Evolutionary conservation across 1,140 invertebrate species (phyloP).

Genomic region (Drosophila kurseongensis): DNA sequence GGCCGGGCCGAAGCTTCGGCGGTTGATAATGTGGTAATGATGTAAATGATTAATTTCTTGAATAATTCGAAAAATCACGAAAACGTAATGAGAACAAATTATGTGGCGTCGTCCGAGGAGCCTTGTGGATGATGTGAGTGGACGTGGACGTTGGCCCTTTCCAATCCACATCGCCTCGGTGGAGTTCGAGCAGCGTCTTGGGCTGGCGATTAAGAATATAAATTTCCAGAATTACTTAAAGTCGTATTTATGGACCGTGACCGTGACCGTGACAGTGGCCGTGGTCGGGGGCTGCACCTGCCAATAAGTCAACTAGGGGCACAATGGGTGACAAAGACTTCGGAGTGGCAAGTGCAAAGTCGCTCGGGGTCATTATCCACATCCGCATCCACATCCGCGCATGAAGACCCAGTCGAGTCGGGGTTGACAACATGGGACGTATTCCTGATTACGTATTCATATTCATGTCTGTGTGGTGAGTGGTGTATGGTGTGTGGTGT

Average conservation of each 20-base stretch:
- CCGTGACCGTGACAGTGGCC: slow-evolving; percentile 34
- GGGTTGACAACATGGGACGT: slow-evolving; percentile 73
- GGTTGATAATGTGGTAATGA: slow-evolving; percentile 65
- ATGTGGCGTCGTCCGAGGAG: slow-evolving; percentile 32
- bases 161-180: not conserved
- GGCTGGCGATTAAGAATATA: slow-evolving; percentile 33
- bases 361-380: slow-evolving; percentile 62
- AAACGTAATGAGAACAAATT: slow-evolving; percentile 63
- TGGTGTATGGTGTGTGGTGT: too few species aligned
- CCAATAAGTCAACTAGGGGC: slow-evolving; percentile 14
- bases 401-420: too few species aligned
- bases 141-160: not conserved
- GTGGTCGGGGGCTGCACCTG: slow-evolving; percentile 49
- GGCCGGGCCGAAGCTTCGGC: slow-evolving; percentile 21
- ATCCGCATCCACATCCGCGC: not conserved
- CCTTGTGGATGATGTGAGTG: slow-evolving; percentile 1
- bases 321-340: slow-evolving; percentile 59
- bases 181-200: too few species aligned
- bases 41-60: slow-evolving; percentile 71
- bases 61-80: slow-evolving; percentile 61
- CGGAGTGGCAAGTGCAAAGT: slow-evolving; percentile 40
- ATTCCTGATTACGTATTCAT: slow-evolving; percentile 77
- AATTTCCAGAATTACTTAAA: slow-evolving; percentile 63
- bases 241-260: slow-evolving; percentile 72
- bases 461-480: slow-evolving; percentile 35